Evolutionary conservation across 2,888 invertebrate genomes (phyloP).

Genomic region (Nephrotoma appendiculata): DNA sequence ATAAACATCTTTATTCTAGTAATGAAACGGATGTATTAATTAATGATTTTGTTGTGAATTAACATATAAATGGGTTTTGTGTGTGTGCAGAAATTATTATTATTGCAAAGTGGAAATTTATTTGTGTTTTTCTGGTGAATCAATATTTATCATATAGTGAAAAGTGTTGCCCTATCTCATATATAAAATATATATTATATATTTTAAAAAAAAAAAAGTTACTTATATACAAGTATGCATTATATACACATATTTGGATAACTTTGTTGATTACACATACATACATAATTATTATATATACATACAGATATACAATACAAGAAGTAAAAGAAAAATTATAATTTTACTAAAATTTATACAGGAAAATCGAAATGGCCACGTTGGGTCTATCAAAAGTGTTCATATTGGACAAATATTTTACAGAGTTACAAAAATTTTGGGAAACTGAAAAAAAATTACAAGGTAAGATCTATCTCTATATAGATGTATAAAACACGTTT

Average conservation of each 20-base stretch:
- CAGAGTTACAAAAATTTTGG: slow-evolving; percentile 92
- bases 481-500: background rate
- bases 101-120: background rate
- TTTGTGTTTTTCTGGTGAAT: background rate
- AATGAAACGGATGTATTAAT: background rate
- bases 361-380: slow-evolving; percentile 58
- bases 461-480: slow-evolving; percentile 48
- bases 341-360: background rate
- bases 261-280: background rate
- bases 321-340: background rate
- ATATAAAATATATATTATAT: background rate
- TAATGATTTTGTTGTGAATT: slow-evolving; percentile 1
- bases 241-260: background rate
- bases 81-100: background rate
- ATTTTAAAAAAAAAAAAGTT: too few relatives aligned
- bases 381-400: slow-evolving; percentile 93
- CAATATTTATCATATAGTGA: background rate
- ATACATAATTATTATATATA: background rate
- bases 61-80: background rate
- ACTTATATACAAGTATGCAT: background rate
- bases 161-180: background rate
- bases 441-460: slow-evolving; percentile 91
- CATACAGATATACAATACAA: background rate
- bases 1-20: background rate
- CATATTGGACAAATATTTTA: slow-evolving; percentile 95